Evolutionary conservation across 2,888 invertebrate species (phyloP), one percentile per base, ranked within the genome.

Genomic region (Synergus umbraculus): DNA sequence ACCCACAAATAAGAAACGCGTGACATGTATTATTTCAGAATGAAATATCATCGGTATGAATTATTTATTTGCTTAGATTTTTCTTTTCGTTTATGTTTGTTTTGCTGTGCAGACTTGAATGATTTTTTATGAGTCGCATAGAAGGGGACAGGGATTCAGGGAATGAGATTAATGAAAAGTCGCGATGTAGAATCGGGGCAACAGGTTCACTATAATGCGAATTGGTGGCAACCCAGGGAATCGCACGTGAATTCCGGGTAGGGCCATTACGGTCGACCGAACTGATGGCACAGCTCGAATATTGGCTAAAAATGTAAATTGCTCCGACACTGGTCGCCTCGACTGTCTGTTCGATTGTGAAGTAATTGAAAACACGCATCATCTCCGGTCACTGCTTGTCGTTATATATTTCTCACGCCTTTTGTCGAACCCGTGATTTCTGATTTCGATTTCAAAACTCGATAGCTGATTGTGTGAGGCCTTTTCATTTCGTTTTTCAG

Each of bases 281-380:
- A 76, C 84, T 80, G 82, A 82, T 83, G 84, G 67, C 76, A 65
- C 64, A 79, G 79, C 63, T 81, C 85, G 87, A 89, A 88, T 89
- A 90, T 88, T 89, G 88, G 86, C 86, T 86, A 87, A 89, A 91
- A 91, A 90, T 90, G 88, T 87, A 90, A 91, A 91, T 90, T 88
- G 87, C 83, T 85, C 84, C 81, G 82, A 83, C 84, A 82, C 83
- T 80, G 82, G 22, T 44, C 76, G 66, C 78, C 79, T 78, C 79
- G 66, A 78, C 76, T 80, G 80, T 81, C 82, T 79, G 78, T 67
- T 82, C 83, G 79, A 81, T 76, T 60, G 84, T 79, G 83, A 87
- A 86, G 85, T 88, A 87, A 89, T 89, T 87, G 87, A 88, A 90
- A 90, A 88, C 87, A 88, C 87, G 87, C 88, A 86, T 86, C 84